A percentile compares a stretch with the other conserved stretches of the same genome.
phyloP scores from a whole-genome alignment of 2,113 vertebrate genomes.

The Antidorcas marsupialis region DNA sequence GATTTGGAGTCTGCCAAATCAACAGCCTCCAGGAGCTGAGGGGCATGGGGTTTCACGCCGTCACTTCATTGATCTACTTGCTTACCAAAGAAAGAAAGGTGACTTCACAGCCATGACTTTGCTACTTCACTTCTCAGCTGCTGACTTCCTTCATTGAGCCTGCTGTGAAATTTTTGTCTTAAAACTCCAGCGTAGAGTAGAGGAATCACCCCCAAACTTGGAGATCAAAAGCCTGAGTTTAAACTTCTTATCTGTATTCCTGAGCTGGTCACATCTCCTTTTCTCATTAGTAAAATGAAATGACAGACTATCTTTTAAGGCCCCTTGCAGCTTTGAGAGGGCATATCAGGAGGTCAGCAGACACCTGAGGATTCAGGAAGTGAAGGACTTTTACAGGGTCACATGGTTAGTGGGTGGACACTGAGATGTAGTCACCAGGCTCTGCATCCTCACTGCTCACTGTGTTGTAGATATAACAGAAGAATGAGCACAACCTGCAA shows the following conservation, averaged over 20 bases:
- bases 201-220: not conserved
- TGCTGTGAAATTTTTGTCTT: not conserved
- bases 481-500: not conserved
- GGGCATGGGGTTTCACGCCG: accelerated
- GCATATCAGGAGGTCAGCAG: not conserved
- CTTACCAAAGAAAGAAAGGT: not conserved
- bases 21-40: not conserved
- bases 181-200: not conserved
- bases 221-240: not conserved
- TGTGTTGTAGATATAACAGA: no score
- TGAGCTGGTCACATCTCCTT: not conserved
- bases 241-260: not conserved
- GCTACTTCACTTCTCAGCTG: not conserved
- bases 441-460: not conserved
- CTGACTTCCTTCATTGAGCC: not conserved
- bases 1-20: not conserved
- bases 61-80: not conserved
- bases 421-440: not conserved
- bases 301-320: not conserved
- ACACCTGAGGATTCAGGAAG: not conserved
- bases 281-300: not conserved
- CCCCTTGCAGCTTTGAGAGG: not conserved
- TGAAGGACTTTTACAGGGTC: not conserved
- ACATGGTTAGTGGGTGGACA: not conserved
- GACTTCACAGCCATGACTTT: not conserved